phyloP scores from a whole-genome alignment of 2,113 vertebrate species.

The Channa maculata region DNA sequence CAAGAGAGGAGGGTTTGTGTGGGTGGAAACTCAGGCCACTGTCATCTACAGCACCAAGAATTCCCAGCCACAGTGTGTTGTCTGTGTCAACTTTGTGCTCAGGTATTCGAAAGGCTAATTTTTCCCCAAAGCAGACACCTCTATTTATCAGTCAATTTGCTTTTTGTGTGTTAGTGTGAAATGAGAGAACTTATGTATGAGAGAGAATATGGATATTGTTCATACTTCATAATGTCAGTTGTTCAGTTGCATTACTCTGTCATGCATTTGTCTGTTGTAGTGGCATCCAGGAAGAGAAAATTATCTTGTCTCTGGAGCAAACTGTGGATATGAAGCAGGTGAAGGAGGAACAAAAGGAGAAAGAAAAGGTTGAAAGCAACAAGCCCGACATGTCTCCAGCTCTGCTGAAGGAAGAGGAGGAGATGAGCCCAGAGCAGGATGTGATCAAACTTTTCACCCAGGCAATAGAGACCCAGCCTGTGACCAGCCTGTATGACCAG shows the following conservation, averaged over 20 bases:
- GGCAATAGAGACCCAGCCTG: constrained; percentile 75
- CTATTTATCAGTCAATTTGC: neutral
- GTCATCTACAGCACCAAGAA: constrained; percentile 99
- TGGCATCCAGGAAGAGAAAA: constrained; percentile 92
- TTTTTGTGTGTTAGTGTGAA: too few relatives aligned
- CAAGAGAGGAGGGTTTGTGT: constrained; percentile 95
- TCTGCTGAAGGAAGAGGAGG: constrained; percentile 28
- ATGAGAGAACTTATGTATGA: too few relatives aligned
- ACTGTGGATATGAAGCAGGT: constrained; percentile 84
- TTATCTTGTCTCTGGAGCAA: constrained; percentile 96
- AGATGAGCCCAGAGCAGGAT: constrained; percentile 81
- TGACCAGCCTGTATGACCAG: constrained; percentile 88
- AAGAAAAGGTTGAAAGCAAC: constrained; percentile 67
- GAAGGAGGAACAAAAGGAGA: constrained; percentile 75
- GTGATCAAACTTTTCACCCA: constrained; percentile 87
- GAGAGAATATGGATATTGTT: too few relatives aligned
- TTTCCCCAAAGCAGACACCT: neutral
- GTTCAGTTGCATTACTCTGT: neutral
- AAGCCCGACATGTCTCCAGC: constrained; percentile 8
- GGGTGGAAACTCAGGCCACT: constrained; percentile 98
- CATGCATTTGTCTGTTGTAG: constrained; percentile 77
- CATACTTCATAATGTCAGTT: too few relatives aligned
- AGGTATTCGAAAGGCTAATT: constrained; percentile 83
- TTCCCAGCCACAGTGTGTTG: constrained; percentile 97
- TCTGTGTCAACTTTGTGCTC: constrained; percentile 97